These are phyloP conservation scores for Tachysurus fulvidraco DNA, from an alignment of 2,113 vertebrate species.

Conservation along the genomic window DNA sequence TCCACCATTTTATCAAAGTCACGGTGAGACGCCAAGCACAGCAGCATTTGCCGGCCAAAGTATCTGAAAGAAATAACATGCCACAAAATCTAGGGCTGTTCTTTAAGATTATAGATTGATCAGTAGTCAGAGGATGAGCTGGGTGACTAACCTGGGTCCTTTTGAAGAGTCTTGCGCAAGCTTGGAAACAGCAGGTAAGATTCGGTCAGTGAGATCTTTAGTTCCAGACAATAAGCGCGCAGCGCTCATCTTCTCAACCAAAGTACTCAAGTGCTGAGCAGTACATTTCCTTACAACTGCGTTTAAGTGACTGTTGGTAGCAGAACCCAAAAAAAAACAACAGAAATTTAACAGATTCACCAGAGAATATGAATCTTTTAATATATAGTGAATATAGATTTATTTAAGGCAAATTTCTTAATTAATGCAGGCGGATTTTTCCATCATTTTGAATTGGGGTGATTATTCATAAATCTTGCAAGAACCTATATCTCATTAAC, in stretches of 20 bases:
- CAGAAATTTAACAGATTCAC: background rate
- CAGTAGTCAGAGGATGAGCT: background rate
- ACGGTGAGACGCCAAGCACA: constrained; percentile 80
- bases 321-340: background rate
- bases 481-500: background rate
- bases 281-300: constrained; percentile 83
- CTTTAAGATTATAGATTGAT: background rate
- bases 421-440: too few relatives aligned
- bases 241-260: constrained; percentile 80
- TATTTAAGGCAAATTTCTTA: background rate
- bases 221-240: constrained; percentile 77
- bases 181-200: constrained; percentile 80
- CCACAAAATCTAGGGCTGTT: background rate
- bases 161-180: constrained; percentile 89
- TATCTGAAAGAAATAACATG: constrained; percentile 70
- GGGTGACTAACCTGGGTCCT: constrained; percentile 81
- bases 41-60: constrained; percentile 89
- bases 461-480: too few relatives aligned
- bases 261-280: constrained; percentile 80
- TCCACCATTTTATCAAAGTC: constrained; percentile 89
- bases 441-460: too few relatives aligned
- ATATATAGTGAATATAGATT: background rate
- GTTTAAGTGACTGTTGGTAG: constrained; percentile 83
- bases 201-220: constrained; percentile 78
- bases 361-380: background rate